A percentile compares a stretch with the other conserved stretches of the same genome.
Evolutionary conservation across 2,113 vertebrate species (phyloP).

Genomic region (Lampris megalopsis): DNA sequence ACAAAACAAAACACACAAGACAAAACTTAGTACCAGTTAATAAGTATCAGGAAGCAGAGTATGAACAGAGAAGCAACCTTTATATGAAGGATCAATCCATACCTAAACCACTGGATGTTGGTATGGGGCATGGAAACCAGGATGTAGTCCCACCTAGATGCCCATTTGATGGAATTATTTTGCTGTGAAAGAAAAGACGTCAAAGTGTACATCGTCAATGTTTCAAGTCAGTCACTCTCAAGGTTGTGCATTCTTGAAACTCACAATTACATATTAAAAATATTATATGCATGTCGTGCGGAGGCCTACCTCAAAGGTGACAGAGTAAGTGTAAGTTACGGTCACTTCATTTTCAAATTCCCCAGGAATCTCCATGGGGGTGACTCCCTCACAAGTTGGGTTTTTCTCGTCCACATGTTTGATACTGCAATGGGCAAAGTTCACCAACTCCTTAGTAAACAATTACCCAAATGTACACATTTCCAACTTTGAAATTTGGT

Average conservation of each 20-base stretch:
- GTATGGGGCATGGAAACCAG: conserved; percentile 99
- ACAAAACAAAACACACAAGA: conserved; percentile 24
- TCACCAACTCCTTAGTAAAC: conserved; percentile 3
- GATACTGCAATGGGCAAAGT: conserved; percentile 80
- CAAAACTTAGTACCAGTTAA: background rate
- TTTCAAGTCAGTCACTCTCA: background rate
- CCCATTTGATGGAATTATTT: conserved; percentile 92
- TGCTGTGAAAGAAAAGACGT: conserved; percentile 76
- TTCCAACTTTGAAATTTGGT: background rate
- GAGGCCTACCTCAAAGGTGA: conserved; percentile 85
- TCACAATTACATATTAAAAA: background rate
- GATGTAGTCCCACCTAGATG: conserved; percentile 99
- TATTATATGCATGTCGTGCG: background rate
- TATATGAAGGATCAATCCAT: conserved; percentile 8
- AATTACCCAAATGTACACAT: background rate
- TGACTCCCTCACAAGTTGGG: conserved; percentile 82
- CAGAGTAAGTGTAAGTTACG: conserved; percentile 91
- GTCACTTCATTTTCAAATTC: conserved; percentile 83
- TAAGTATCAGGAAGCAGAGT: background rate
- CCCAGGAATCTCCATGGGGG: conserved; percentile 91
- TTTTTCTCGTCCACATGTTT: conserved; percentile 84
- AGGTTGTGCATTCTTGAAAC: background rate
- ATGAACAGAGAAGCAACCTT: background rate
- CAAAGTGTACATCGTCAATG: background rate
- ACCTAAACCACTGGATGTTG: conserved; percentile 99